Percentiles rank a stretch among this genome's conserved stretches.
phyloP scores from a whole-genome alignment of 2,113 vertebrate genomes.

The Vulpes ferrilata region DNA sequence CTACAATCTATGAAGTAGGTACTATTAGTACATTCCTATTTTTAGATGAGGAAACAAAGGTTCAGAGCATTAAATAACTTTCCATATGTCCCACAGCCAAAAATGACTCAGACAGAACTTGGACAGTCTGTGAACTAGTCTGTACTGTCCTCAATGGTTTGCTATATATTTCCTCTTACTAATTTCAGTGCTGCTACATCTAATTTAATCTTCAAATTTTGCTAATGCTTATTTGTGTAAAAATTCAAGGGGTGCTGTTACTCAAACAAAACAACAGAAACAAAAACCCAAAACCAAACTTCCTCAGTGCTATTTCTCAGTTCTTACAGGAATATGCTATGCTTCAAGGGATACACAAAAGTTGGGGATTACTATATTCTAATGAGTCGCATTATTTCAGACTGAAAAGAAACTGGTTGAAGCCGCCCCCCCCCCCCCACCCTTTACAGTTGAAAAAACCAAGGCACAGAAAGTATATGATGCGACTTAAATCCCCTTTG shows the following conservation, averaged over 20 bases:
- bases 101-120: background rate
- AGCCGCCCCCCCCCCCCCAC: background rate
- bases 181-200: background rate
- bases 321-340: background rate
- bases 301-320: background rate
- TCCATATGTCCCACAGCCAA: background rate
- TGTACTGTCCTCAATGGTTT: background rate
- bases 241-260: background rate
- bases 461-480: background rate
- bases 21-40: slow-evolving; percentile 1
- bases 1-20: background rate
- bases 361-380: background rate
- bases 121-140: background rate
- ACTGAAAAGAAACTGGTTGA: background rate
- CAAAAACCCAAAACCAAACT: background rate
- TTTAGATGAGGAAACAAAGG: slow-evolving; percentile 40
- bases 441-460: background rate
- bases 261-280: background rate
- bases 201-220: slow-evolving; percentile 23
- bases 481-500: background rate
- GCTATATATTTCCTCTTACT: background rate
- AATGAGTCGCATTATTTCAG: slow-evolving; percentile 18
- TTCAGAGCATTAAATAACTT: slow-evolving; percentile 1
- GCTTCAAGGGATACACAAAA: background rate
- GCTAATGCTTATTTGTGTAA: background rate